Conservation (phyloP, 2,797 vertebrate species). For the Siniperca obscura region DNA sequence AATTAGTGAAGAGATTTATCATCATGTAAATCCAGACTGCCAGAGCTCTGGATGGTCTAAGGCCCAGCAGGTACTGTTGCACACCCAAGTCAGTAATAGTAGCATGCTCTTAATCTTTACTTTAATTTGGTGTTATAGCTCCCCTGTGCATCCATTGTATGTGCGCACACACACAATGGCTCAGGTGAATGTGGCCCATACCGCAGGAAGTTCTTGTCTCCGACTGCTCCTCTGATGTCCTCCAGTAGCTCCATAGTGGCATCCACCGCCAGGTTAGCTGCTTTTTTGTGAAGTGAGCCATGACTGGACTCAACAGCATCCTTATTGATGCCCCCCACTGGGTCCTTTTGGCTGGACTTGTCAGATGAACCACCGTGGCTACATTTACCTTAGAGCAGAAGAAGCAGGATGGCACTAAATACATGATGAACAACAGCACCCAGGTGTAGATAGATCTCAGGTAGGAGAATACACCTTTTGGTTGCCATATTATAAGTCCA, state of each 20-base stretch:
- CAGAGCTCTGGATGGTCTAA: too few relatives aligned
- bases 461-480: neutral
- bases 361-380: constrained; percentile 69
- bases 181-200: constrained; percentile 34
- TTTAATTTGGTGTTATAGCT: neutral
- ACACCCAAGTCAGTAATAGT: too few relatives aligned
- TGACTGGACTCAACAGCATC: constrained; percentile 51
- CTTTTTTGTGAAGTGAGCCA: constrained; percentile 63
- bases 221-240: constrained; percentile 62
- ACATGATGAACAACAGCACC: too few relatives aligned
- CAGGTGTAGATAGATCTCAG: too few relatives aligned
- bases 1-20: too few relatives aligned
- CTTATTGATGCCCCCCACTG: constrained; percentile 76
- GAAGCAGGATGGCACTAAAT: too few relatives aligned
- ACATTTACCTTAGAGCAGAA: constrained; percentile 72
- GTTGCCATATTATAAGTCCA: too few relatives aligned
- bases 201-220: constrained; percentile 70
- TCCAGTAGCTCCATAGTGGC: constrained; percentile 78
- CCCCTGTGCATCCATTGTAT: neutral
- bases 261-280: constrained; percentile 62
- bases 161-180: neutral
- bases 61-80: too few relatives aligned
- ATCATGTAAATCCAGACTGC: too few relatives aligned
- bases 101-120: too few relatives aligned
- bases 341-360: constrained; percentile 31